phyloP scores from a whole-genome alignment of 2,113 vertebrate species.

The Tragelaphus buxtoni region DNA sequence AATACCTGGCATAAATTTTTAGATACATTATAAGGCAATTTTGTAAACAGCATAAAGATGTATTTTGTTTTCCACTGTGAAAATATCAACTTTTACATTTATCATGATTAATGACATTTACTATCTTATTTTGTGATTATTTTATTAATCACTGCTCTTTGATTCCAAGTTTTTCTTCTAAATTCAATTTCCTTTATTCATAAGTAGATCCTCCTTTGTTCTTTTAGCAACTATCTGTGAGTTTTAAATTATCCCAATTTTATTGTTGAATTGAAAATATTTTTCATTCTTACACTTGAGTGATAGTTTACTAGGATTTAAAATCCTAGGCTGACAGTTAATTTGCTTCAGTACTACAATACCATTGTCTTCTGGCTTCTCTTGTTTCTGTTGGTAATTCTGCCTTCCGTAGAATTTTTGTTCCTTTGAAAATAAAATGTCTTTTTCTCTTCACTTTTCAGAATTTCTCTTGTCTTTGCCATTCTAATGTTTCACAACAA shows the following conservation, averaged over 20 bases:
- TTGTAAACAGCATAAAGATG: background rate
- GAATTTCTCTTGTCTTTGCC: background rate
- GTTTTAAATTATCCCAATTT: background rate
- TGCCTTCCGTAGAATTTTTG: background rate
- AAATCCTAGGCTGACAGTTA: constrained; percentile 3
- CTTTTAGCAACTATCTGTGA: background rate
- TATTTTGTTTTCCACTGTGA: background rate
- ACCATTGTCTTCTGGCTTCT: background rate
- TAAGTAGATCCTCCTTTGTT: background rate
- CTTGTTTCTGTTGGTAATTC: background rate
- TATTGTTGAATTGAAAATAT: background rate
- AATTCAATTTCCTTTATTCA: background rate
- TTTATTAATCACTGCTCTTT: background rate
- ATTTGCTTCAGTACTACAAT: constrained; percentile 3
- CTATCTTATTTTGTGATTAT: background rate
- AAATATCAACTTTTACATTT: background rate
- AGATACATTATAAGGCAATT: background rate
- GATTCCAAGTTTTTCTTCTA: background rate
- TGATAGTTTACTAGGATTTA: background rate
- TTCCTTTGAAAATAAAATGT: constrained; percentile 22
- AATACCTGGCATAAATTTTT: background rate
- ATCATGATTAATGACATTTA: background rate
- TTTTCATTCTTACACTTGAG: constrained; percentile 29
- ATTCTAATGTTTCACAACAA: background rate
- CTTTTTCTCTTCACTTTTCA: background rate